Evolutionary conservation across 2,113 vertebrate species (phyloP).

Genomic region (Trachemys scripta): DNA sequence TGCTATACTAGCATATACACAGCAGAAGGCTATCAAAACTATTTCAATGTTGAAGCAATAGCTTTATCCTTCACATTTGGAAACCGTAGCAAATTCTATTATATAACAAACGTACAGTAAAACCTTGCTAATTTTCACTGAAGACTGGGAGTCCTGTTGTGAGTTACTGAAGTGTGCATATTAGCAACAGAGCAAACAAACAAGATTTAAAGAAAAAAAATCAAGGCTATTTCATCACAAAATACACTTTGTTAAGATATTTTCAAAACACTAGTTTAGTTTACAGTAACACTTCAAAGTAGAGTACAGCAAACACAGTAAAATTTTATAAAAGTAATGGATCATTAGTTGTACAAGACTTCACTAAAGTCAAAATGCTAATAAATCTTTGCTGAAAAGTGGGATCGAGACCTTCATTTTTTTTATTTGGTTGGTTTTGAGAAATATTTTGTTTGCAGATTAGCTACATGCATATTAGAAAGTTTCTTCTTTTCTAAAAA

Average conservation of each 20-base stretch:
- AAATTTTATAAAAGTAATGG: constrained; percentile 20
- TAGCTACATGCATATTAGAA: constrained; percentile 24
- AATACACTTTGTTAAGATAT: background rate
- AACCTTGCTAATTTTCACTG: background rate
- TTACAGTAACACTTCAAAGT: background rate
- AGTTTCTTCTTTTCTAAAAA: constrained; percentile 42
- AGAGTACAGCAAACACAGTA: background rate
- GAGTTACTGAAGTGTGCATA: background rate
- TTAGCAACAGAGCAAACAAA: background rate
- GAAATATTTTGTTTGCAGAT: background rate
- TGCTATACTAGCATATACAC: background rate
- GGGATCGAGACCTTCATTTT: background rate
- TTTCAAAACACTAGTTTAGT: background rate
- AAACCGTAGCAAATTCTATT: background rate
- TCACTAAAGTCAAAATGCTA: background rate
- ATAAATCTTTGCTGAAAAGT: background rate
- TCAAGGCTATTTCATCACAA: background rate
- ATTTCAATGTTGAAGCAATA: constrained; percentile 4
- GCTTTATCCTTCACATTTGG: background rate
- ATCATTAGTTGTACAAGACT: constrained; percentile 19
- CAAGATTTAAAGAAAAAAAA: background rate
- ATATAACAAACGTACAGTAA: background rate
- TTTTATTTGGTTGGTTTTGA: background rate
- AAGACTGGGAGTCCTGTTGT: background rate
- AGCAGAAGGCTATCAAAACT: background rate